Conservation (phyloP, 2,113 vertebrate genomes). For the Marmota flaviventris region DNA sequence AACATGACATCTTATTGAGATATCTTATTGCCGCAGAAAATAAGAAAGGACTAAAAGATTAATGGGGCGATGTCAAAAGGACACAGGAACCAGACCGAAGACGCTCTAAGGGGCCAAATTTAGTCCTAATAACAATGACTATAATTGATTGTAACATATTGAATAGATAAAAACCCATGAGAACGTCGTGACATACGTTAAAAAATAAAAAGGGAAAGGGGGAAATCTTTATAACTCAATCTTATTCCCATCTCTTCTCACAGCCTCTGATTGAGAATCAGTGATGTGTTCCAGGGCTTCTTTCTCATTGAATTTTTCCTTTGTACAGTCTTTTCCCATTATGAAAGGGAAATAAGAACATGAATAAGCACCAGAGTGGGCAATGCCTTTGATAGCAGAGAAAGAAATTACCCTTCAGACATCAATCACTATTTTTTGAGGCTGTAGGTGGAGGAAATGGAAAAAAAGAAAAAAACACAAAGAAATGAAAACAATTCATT, state of each 20-base stretch:
- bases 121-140: not conserved
- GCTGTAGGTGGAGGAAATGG: not conserved
- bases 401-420: slow-evolving; percentile 34
- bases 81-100: slow-evolving; percentile 10
- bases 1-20: not conserved
- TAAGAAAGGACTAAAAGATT: not conserved
- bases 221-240: not conserved
- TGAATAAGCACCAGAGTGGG: slow-evolving; percentile 2
- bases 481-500: slow-evolving; percentile 11
- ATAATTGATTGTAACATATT: not conserved
- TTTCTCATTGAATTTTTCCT: not conserved
- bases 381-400: not conserved
- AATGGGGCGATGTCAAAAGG: not conserved
- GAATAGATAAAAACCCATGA: slow-evolving; percentile 3
- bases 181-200: not conserved
- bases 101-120: not conserved
- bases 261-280: not conserved
- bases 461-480: not conserved
- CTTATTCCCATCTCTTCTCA: not conserved
- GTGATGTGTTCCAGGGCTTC: not conserved
- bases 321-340: not conserved
- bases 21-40: not conserved
- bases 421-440: slow-evolving; percentile 6
- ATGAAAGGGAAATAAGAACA: slow-evolving; percentile 3
- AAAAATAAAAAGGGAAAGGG: not conserved